Evolutionary conservation across 2,113 vertebrate genomes (phyloP), one percentile per base, ranked within the genome.

Genomic region (Apteryx owenii): DNA sequence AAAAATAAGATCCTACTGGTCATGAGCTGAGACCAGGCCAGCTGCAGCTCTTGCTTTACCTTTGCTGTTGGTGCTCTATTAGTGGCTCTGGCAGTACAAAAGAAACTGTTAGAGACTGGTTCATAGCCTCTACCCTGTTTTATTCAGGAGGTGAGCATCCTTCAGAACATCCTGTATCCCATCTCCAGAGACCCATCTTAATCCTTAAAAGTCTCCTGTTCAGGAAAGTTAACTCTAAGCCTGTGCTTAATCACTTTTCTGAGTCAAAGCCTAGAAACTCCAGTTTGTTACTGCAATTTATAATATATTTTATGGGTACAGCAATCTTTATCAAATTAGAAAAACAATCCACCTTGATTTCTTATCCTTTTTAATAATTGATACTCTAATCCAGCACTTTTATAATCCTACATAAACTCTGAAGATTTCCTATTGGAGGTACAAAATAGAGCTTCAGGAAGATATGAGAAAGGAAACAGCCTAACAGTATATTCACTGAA

Each of bases 371-470:
- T 93, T 69, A 89, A 82, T 85, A 85, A 93, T 42, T 87, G 4
- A 69, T 86, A 48, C 48, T 89, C 48, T 82, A 20, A 69, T 85
- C 61, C 5, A 7, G n/a, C n/a, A 44, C 51, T 96, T 89, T 90
- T 81, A n/a, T 70, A 82, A 20, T 89, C 56, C 61, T 76, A 12
- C 25, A 58, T 78, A 87, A 85, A 77, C 58, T 38, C n/a, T 56
- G 42, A 88, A 81, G 9, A 61, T 85, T 95, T 93, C 48, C 17
- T 85, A 18, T 5, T 72, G 48, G 61, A 89, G 28, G 44, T 82
- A 44, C 64, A 80, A 91, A 95, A 81, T 54, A 94, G 48, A 46
- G 22, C 20, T 80, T 81, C 72, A 71, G 78, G 85, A 92, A 91
- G 48, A 62, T 6, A 54, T 10, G 18, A 81, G 48, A 85, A 89